These are phyloP conservation scores for Solea senegalensis DNA, from an alignment of 2,113 vertebrate species.

Conservation along the genomic window DNA sequence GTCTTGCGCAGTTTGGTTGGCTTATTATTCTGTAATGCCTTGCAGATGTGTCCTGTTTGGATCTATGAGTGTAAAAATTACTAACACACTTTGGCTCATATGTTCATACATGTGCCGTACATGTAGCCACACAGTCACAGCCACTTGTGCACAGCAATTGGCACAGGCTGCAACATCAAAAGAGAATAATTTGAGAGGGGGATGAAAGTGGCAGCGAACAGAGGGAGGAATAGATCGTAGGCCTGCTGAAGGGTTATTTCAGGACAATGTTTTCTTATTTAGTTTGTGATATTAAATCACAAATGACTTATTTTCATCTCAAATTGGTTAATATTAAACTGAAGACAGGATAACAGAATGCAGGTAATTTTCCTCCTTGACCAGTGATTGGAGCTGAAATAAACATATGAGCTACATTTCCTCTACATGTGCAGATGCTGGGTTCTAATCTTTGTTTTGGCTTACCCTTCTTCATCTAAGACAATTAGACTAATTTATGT, in stretches of 20 bases:
- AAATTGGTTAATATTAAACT: background rate
- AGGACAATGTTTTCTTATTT: constrained; percentile 49
- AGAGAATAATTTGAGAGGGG: constrained; percentile 15
- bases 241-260: constrained; percentile 34
- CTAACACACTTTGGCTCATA: background rate
- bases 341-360: constrained; percentile 20
- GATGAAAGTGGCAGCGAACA: constrained; percentile 23
- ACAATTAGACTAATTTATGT: constrained; percentile 56
- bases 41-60: constrained; percentile 57
- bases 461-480: constrained; percentile 15
- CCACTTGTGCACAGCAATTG: background rate
- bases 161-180: constrained; percentile 13
- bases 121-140: background rate
- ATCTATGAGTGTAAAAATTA: constrained; percentile 18
- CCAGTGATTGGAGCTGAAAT: constrained; percentile 44
- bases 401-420: constrained; percentile 51
- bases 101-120: constrained; percentile 1
- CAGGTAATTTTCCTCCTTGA: constrained; percentile 9
- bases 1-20: constrained; percentile 20
- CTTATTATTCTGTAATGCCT: constrained; percentile 58
- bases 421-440: constrained; percentile 32
- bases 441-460: constrained; percentile 39
- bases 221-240: constrained; percentile 5
- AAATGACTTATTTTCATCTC: background rate
- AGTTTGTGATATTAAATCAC: background rate